Percentiles rank a stretch among this genome's conserved stretches.
Evolutionary conservation across 2,888 invertebrate species (phyloP).

Genomic region (Lumbricus terrestris): DNA sequence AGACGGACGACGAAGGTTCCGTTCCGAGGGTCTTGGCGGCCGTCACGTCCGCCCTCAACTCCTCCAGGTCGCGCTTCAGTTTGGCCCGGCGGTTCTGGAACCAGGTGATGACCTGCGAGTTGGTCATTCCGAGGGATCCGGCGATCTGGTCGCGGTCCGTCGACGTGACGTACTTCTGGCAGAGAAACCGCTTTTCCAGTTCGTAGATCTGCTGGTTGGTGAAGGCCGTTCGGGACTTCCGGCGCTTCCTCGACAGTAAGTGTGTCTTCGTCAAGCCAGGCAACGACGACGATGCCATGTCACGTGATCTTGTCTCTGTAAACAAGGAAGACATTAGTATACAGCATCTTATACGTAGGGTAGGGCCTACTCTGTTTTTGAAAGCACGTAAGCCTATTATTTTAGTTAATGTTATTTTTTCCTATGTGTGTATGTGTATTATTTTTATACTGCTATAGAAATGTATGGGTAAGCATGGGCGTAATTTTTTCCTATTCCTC

Average conservation of each 20-base stretch:
- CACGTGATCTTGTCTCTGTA: not conserved
- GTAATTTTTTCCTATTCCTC: no score
- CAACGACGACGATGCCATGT: not conserved
- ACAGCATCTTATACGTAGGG: not conserved
- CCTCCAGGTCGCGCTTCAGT: conserved; percentile 93
- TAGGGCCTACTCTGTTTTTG: no score
- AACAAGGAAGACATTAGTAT: not conserved
- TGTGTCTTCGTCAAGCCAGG: not conserved
- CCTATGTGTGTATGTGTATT: no score
- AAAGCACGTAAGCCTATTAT: no score
- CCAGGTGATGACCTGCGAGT: conserved; percentile 39
- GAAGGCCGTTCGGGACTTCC: conserved; percentile 24
- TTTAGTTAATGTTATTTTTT: no score
- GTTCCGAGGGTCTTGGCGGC: conserved; percentile 70
- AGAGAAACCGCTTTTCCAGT: conserved; percentile 16
- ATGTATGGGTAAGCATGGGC: no score
- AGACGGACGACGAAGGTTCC: not conserved
- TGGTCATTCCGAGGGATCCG: conserved; percentile 17
- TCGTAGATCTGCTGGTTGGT: conserved; percentile 23
- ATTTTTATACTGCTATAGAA: no score
- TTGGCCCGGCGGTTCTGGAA: conserved; percentile 54
- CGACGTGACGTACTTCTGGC: conserved; percentile 25
- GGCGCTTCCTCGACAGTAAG: conserved; percentile 10
- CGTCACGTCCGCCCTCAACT: conserved; percentile 90
- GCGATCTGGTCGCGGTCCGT: conserved; percentile 27